Percentiles rank a stretch among this genome's conserved stretches.
Conservation (phyloP, 2,888 invertebrate genomes). For the Koerneria pararmatus region DNA sequence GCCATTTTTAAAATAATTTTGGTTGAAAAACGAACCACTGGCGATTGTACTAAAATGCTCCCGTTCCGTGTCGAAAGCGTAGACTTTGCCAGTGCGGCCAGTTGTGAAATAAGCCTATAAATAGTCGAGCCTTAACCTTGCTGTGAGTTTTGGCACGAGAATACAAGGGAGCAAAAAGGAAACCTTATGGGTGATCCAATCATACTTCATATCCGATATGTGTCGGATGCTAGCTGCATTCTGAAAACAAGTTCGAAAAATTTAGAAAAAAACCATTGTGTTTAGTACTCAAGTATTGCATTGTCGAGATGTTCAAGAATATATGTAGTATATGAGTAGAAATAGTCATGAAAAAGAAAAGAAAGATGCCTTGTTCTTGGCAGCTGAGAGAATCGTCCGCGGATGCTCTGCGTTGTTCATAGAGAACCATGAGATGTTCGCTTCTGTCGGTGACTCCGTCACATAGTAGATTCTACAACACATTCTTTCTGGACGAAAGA, state of each 20-base stretch:
- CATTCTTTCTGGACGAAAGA: too few relatives aligned
- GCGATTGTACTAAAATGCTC: conserved; percentile 64
- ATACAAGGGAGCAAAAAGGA: neutral
- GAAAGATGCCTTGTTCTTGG: conserved; percentile 32
- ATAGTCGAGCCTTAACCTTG: neutral
- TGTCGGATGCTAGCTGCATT: conserved; percentile 42
- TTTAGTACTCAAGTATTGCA: neutral
- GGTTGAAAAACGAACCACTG: conserved; percentile 10
- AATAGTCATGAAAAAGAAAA: conserved; percentile 2
- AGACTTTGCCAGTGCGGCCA: conserved; percentile 81
- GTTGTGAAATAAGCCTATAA: conserved; percentile 85
- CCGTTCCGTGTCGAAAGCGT: conserved; percentile 87
- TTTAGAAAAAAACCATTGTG: neutral
- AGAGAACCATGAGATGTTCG: conserved; percentile 58
- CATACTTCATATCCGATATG: conserved; percentile 65
- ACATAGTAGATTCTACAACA: conserved; percentile 47
- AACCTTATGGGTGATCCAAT: conserved; percentile 88
- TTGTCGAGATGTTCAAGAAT: neutral
- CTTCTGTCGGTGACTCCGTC: conserved; percentile 54
- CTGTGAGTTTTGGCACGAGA: neutral
- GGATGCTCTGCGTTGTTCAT: conserved; percentile 56
- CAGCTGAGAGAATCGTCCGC: conserved; percentile 46
- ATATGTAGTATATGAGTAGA: neutral
- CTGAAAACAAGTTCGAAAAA: too few relatives aligned
- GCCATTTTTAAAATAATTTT: too few relatives aligned